A percentile compares a stretch with the other conserved stretches of the same genome.
Conservation (phyloP, 2,888 invertebrate species). For the Drosophila paracracens region DNA sequence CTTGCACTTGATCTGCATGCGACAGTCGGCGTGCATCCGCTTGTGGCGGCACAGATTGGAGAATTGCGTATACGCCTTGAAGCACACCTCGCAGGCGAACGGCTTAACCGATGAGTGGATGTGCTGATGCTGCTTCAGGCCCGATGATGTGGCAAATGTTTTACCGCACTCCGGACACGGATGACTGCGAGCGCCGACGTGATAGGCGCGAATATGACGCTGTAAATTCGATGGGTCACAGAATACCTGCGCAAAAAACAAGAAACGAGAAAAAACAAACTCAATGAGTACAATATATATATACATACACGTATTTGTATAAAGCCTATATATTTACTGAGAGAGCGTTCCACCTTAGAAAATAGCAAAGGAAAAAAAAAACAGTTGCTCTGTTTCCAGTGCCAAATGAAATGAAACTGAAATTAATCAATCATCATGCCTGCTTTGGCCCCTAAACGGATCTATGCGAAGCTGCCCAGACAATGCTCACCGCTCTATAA, state of each 20-base stretch:
- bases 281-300: slow-evolving; percentile 25
- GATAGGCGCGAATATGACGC: slow-evolving; percentile 97
- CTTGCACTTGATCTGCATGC: slow-evolving; percentile 96
- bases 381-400: slow-evolving; percentile 54
- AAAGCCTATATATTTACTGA: neutral
- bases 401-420: slow-evolving; percentile 79
- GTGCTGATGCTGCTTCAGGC: slow-evolving; percentile 99
- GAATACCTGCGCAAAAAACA: slow-evolving; percentile 90
- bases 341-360: slow-evolving; percentile 1
- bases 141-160: slow-evolving; percentile 98
- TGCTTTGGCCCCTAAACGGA: slow-evolving; percentile 73
- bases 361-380: neutral
- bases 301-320: slow-evolving; percentile 2
- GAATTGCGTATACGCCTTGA: slow-evolving; percentile 99
- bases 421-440: slow-evolving; percentile 83
- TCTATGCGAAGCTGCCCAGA: slow-evolving; percentile 64
- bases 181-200: slow-evolving; percentile 98
- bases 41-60: slow-evolving; percentile 99
- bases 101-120: slow-evolving; percentile 99
- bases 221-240: slow-evolving; percentile 98
- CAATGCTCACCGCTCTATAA: slow-evolving; percentile 54
- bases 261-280: slow-evolving; percentile 63
- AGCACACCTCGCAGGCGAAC: slow-evolving; percentile 98
- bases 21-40: slow-evolving; percentile 98
- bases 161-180: slow-evolving; percentile 99